Evolutionary conservation across 2,888 invertebrate species (phyloP).

Genomic region (Rhyacophila evoluta): DNA sequence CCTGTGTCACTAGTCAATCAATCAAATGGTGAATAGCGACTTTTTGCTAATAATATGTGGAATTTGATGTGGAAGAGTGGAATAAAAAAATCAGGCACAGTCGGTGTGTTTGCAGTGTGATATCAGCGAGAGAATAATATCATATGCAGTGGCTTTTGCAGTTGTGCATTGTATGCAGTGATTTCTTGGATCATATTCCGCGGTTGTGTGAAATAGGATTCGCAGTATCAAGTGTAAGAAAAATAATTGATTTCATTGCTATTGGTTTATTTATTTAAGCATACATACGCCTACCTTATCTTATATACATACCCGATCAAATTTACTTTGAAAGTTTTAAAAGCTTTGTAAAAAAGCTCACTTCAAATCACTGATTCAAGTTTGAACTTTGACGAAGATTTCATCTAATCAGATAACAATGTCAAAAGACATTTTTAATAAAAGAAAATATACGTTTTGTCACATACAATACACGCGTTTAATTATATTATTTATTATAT

Average conservation of each 20-base stretch:
- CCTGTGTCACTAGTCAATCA: background rate
- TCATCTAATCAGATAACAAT: too few relatives aligned
- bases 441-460: too few relatives aligned
- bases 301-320: background rate
- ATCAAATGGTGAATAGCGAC: background rate
- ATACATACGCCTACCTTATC: too few relatives aligned
- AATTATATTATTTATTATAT: too few relatives aligned
- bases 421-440: too few relatives aligned
- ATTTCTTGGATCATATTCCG: slow-evolving; percentile 24
- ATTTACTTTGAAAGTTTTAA: background rate
- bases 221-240: slow-evolving; percentile 15
- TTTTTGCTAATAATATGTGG: background rate
- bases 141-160: slow-evolving; percentile 9
- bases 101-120: background rate
- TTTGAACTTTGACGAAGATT: background rate
- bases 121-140: background rate
- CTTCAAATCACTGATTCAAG: too few relatives aligned
- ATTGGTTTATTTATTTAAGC: background rate
- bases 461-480: too few relatives aligned
- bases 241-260: background rate
- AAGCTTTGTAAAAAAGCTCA: background rate
- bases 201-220: slow-evolving; percentile 14
- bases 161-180: slow-evolving; percentile 12
- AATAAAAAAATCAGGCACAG: background rate
- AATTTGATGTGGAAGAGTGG: background rate